Percentiles rank a stretch among this genome's conserved stretches.
Conservation (phyloP, 2,888 invertebrate genomes). For the Amiota mariae region DNA sequence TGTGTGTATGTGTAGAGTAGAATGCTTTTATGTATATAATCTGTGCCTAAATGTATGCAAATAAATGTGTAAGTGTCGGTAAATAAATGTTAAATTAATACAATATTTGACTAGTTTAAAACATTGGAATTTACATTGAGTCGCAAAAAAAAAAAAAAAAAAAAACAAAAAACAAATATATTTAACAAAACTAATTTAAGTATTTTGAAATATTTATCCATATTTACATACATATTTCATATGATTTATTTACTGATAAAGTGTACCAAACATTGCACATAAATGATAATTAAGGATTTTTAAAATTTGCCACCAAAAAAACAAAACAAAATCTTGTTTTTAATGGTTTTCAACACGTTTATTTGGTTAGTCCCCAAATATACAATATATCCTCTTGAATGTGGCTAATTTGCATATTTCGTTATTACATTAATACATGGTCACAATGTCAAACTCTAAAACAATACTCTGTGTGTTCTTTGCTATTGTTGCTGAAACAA, state of each 20-base stretch:
- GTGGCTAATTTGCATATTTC: slow-evolving; percentile 3
- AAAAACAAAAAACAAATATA: neutral
- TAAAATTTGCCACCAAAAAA: too few relatives aligned
- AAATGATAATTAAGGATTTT: too few relatives aligned
- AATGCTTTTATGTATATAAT: neutral
- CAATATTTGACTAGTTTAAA: slow-evolving; percentile 14
- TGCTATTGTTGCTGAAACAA: slow-evolving; percentile 9
- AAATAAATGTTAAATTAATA: slow-evolving; percentile 25
- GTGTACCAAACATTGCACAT: neutral
- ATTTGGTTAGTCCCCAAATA: too few relatives aligned
- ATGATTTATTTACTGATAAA: neutral
- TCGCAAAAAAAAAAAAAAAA: too few relatives aligned
- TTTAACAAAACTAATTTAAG: neutral
- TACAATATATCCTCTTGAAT: neutral
- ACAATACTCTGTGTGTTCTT: neutral
- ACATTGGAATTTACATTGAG: neutral
- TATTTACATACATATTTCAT: neutral
- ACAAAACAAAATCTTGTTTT: too few relatives aligned
- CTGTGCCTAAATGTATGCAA: slow-evolving; percentile 19
- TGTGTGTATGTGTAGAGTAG: neutral
- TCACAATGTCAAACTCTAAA: too few relatives aligned
- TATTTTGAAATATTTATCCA: neutral
- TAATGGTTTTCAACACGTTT: too few relatives aligned
- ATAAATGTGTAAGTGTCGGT: slow-evolving; percentile 23
- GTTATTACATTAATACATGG: neutral